Evolutionary conservation across 53 echinoderm and acorn worm species (phyloP).

Genomic region (Luidia sarsii): DNA sequence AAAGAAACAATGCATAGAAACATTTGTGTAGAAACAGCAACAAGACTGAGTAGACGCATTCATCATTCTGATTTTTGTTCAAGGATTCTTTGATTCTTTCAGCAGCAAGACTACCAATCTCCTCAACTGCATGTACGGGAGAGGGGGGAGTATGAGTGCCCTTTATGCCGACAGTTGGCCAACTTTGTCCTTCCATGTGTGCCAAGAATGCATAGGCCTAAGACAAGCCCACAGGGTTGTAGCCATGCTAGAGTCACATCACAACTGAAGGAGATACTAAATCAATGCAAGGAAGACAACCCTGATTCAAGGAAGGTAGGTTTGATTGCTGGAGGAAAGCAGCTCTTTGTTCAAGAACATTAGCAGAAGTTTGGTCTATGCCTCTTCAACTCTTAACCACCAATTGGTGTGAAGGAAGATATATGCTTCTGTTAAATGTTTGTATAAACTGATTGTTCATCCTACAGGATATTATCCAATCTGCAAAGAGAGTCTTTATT

Average conservation of each 20-base stretch:
- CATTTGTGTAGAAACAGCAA: too few relatives aligned
- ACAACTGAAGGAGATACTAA: conserved; percentile 1
- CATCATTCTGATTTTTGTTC: neutral
- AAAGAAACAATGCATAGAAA: too few relatives aligned
- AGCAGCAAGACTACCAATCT: conserved; percentile 67
- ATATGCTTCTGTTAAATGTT: too few relatives aligned
- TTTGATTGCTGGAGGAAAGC: neutral
- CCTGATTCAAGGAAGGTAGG: neutral
- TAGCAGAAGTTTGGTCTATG: too few relatives aligned
- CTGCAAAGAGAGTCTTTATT: neutral
- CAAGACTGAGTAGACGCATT: too few relatives aligned
- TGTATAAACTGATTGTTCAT: too few relatives aligned
- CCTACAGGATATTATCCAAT: neutral
- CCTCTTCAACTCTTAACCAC: too few relatives aligned
- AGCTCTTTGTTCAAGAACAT: too few relatives aligned
- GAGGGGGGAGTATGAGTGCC: conserved; percentile 90
- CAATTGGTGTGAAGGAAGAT: too few relatives aligned
- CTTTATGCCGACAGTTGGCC: conserved; percentile 93
- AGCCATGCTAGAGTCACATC: conserved; percentile 12
- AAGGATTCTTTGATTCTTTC: neutral
- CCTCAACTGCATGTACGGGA: conserved; percentile 66
- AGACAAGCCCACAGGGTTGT: neutral
- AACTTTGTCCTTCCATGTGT: conserved; percentile 90
- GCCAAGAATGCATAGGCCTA: neutral
- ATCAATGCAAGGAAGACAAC: neutral